Evolutionary conservation across 2,888 invertebrate genomes (phyloP), one percentile per base, ranked within the genome.

Genomic region (Ganaspis brasiliensis): DNA sequence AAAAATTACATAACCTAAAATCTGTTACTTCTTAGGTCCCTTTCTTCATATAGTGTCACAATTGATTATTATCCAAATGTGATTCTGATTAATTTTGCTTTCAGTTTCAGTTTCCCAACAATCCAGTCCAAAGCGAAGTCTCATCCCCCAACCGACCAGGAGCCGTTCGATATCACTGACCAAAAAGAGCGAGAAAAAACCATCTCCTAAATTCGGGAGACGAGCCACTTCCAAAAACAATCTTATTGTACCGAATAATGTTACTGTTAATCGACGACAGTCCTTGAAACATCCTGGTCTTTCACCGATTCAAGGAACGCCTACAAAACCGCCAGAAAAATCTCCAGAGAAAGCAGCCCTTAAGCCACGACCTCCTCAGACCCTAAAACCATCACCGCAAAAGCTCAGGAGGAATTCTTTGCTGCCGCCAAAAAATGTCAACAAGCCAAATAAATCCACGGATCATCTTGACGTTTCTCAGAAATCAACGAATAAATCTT

Each of bases 101-200:
- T 24, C 79, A 91, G 91, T 85, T 63, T 89, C 90, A 74, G 84
- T 87, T 12, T 91, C 91, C 37, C 90, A 90, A 56, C 90, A 90
- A 57, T 89, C 81, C 77, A 91, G 91, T 57, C 91, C 91, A 4
- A 88, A 87, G n/a, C 89, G 88, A 16, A 89, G 91, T 49, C 77
- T 89, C 49, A 91, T 91, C 59, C 91, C 91, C 0, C 89, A 89
- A 72, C 90, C 90, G 1, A 72, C 81, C 10, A 84, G 89, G 19
- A 88, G 88, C 26, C 86, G 89, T 2, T 89, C 89, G 9, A 85
- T 83, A 57, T 90, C 90, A 1, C 71, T 89, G 37, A 85, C 84
- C 24, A 88, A 90, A n/a, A 82, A 83, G 61, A 87, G 84, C 61
- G 87, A 85, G n/a, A 79, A 73, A 55, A 77, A 79, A n/a, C 52